Evolutionary conservation across 2,113 vertebrate genomes (phyloP), one percentile per base, ranked within the genome.

Genomic region (Periophthalmodon schlosseri): DNA sequence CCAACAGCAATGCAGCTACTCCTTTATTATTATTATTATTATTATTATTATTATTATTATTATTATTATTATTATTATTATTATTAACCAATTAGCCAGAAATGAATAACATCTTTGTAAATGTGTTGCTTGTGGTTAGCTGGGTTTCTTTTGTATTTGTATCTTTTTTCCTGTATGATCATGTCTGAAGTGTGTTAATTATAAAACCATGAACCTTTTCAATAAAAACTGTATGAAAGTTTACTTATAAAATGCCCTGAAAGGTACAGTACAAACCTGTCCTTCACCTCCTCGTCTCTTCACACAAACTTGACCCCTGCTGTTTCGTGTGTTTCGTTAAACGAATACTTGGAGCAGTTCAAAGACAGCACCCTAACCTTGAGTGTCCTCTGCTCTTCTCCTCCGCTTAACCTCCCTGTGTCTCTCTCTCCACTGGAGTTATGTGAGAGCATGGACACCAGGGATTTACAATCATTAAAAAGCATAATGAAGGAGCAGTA

Each of bases 321-420:
- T 18, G 60, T 57, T 77, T 75, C 33, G 39, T 14, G 47, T 69
- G 63, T 69, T 23, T 52, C 10, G 50, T 28, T 5, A 21, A 24
- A 23, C 12, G 23, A 28, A 60, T 28, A 60, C 57, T 60, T 60
- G 56, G 56, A 21, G 56, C 0, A 11, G 12, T 81, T 74, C 54
- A 66, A 60, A 7, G 21, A 60, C 79, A 52, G 47, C 56, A 33
- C 34, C 63, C 68, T 78, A 52, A 84, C 84, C 78, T 83, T 83
- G 73, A 65, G 78, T 36, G 75, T 52, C 23, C 23, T 69, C 36
- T 61, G 50, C 49, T 75, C 60, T 24, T 44, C 65, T 80, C 39
- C 28, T 75, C 36, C 47, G 52, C 63, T 36, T 74, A 76, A 74
- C 58, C 33, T 77, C 54, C 64, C 70, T 68, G 9, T 68, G 60